A percentile compares a stretch with the other conserved stretches of the same genome.
Conservation (phyloP, 1,140 invertebrate genomes). For the Coptotermes formosanus region DNA sequence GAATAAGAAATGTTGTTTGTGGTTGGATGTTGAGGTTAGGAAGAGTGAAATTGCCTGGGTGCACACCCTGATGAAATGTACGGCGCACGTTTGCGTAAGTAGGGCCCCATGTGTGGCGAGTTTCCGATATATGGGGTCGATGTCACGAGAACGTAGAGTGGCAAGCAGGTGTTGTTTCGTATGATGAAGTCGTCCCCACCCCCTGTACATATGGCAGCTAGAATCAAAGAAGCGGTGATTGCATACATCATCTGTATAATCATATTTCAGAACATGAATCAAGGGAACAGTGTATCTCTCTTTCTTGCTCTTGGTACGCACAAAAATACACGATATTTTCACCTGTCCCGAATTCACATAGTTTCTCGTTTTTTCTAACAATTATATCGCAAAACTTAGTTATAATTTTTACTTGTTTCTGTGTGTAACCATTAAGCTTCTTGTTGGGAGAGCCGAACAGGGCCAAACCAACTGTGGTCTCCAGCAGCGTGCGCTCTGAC, state of each 20-base stretch:
- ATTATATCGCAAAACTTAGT: background rate
- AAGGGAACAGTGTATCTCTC: background rate
- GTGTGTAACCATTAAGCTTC: background rate
- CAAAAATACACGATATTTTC: background rate
- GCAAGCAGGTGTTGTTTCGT: background rate
- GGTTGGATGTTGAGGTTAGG: no score
- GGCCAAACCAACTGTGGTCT: background rate
- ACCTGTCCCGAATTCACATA: background rate
- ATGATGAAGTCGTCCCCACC: background rate
- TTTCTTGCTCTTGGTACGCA: background rate
- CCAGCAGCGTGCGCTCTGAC: background rate
- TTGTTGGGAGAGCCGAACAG: background rate
- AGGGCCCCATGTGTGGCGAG: no score
- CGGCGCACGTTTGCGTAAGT: no score
- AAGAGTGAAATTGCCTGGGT: no score
- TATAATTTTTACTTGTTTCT: background rate
- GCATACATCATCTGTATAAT: background rate
- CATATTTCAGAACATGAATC: background rate
- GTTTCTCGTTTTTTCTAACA: background rate
- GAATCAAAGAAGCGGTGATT: background rate
- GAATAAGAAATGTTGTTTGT: no score
- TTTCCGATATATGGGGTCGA: no score
- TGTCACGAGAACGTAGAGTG: no score
- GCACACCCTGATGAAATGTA: no score
- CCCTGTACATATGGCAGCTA: background rate